phyloP scores from a whole-genome alignment of 2,113 vertebrate species.

The Hippocampus mohnikei region DNA sequence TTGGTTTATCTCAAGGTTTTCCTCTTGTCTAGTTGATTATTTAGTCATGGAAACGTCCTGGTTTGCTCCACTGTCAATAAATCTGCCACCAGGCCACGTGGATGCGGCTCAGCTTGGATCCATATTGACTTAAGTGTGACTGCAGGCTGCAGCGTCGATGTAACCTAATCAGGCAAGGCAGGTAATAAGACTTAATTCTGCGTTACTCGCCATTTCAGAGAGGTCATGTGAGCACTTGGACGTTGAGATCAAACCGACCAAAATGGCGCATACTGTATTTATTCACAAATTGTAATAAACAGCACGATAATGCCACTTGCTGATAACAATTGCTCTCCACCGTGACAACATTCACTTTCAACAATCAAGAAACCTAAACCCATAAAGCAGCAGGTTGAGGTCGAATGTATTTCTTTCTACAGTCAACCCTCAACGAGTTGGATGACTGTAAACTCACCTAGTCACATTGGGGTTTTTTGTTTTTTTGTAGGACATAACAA shows the following conservation, averaged over 20 bases:
- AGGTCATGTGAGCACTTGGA: background rate
- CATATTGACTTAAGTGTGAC: constrained; percentile 28
- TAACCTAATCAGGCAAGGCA: constrained; percentile 1
- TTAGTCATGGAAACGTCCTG: constrained; percentile 57
- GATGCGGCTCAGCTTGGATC: background rate
- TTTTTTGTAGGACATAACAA: background rate
- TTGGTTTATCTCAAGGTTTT: constrained; percentile 7
- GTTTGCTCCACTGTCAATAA: constrained; percentile 32
- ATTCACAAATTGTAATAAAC: background rate
- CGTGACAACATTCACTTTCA: background rate
- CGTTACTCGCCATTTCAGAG: background rate
- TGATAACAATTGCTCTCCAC: constrained; percentile 30
- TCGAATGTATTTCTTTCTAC: background rate
- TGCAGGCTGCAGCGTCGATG: background rate
- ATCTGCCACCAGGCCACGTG: background rate
- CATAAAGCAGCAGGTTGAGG: background rate
- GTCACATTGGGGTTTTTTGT: too few relatives aligned
- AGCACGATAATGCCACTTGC: background rate
- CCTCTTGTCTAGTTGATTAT: constrained; percentile 17
- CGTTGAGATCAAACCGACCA: background rate
- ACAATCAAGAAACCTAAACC: background rate
- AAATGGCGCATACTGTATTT: background rate
- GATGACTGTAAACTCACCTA: background rate
- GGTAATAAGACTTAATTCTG: constrained; percentile 12
- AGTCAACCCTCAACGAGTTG: background rate